Evolutionary conservation across 2,113 vertebrate species (phyloP), one percentile per base, ranked within the genome.

Genomic region (Sylvietta virens): DNA sequence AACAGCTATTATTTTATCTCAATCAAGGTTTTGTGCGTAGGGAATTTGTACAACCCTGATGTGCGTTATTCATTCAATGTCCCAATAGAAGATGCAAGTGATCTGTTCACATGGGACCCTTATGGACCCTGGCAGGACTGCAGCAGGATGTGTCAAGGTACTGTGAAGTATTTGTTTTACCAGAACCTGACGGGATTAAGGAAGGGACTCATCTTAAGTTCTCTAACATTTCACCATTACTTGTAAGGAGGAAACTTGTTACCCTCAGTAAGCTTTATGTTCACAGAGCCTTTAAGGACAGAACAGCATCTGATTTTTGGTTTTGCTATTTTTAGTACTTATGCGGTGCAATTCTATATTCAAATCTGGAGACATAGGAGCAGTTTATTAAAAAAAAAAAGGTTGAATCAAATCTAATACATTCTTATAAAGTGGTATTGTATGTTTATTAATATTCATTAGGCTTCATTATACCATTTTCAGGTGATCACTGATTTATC

Each of bases 1-100:
- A 92, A 31, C 56, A 85, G 94, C 64, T 97, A 73, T 92, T 16
- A 31, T 95, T 96, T 97, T 94, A 97, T 97, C 67, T 86, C 83
- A 95, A 92, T 96, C 72, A 95, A 99, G 99, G 99, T 99, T 93
- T 97, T 99, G 79, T 99, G 99, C 97, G 99, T 99, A 96, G 99
- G 99, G 88, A 99, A 99, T 97, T 98, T 99, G 56, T 98, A 99
- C 97, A 99, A 98, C 96, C 99, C 99, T 65, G 99, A 99, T 92
- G 98, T 99, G 50, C 99, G 88, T 69, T 99, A 99, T 85, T 99
- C 99, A 57, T 99, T 99, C 97, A 99, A 97, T 96, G 97, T 99
- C 92, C 99, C 99, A 24, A 96, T 99, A 91, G 98, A 98, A 97
- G 98, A 98, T n/a, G 97, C 98, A 94, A 96, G 56, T 15, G 98